Percentiles rank a stretch among this genome's conserved stretches.
These are phyloP conservation scores for Drosophila paramelanica DNA, from an alignment of 2,888 invertebrate species.

Conservation along the genomic window DNA sequence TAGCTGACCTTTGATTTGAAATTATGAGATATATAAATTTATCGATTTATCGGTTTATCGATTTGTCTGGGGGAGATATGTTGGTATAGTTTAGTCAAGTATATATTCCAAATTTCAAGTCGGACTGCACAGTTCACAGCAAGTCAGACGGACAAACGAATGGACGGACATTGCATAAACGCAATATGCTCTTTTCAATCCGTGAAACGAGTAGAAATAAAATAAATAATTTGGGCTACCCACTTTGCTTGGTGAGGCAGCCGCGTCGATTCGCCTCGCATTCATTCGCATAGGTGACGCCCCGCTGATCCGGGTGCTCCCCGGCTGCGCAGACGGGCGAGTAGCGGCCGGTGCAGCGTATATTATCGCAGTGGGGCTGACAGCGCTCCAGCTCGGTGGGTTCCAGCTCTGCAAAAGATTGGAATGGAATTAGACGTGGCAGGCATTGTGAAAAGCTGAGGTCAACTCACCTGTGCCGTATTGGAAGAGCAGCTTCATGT, in stretches of 20 bases:
- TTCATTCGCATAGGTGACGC: conserved; percentile 55
- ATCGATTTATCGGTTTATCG: too few relatives aligned
- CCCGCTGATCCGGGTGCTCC: conserved; percentile 4
- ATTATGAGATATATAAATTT: too few relatives aligned
- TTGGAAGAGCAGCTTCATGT: conserved; percentile 62
- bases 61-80: too few relatives aligned
- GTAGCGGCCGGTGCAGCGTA: conserved; percentile 41
- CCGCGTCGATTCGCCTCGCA: conserved; percentile 58
- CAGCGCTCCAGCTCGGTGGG: conserved; percentile 56
- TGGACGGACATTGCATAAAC: too few relatives aligned
- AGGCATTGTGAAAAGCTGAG: neutral
- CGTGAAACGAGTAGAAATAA: too few relatives aligned
- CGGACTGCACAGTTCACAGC: too few relatives aligned
- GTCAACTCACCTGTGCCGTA: conserved; percentile 52
- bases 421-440: neutral
- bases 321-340: conserved; percentile 53
- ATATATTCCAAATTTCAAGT: too few relatives aligned
- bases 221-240: too few relatives aligned
- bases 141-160: too few relatives aligned
- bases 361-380: conserved; percentile 43
- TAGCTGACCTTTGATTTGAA: too few relatives aligned
- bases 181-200: too few relatives aligned
- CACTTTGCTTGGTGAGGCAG: conserved; percentile 55
- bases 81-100: too few relatives aligned
- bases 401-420: conserved; percentile 52